Base-by-base conservation (phyloP, 2,113 vertebrate species). In the Dunckerocampus dactyliophorus region DNA sequence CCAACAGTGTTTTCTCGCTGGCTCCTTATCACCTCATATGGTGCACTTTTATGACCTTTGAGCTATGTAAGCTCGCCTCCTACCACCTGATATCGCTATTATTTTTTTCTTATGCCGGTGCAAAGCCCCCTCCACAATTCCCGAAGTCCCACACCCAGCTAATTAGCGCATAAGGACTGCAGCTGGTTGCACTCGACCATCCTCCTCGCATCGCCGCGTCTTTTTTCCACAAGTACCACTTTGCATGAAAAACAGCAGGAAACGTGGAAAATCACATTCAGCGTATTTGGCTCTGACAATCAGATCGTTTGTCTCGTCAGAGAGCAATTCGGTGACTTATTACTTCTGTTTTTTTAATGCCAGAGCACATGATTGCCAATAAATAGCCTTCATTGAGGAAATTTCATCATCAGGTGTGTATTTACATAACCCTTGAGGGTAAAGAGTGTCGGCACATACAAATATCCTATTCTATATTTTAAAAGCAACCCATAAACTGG, bases 171-270 rank as follows among this genome's bases (percentile, higher is more conserved):
- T 31, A 76, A 81, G 64, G 73, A 83, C 77, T 69, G 77, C 89
- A 91, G 90, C 90, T 91, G 90, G 82, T 77, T 80, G 84, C 72
- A 89, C 87, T 89, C 82, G 15, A 83, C 76, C 52, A 72, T 79
- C 67, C 80, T 55, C 66, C 72, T 80, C 82, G 67, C 82, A 52
- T 20, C 49, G 49, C 71, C 21, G 66, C 56, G 80, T 84, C 80
- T 79, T 82, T 65, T 82, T 88, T 87, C 75, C 86, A 86, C 49
- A 63, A 89, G 85, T 50, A 82, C 74, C 83, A 85, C 76, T 89
- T 85, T 73, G 77, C 73, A 85, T 82, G 69, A 71, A 66, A 80
- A 80, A 78, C 74, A 70, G 71, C 82, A 84, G 88, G 85, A 87
- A 86, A 82, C 51, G 56, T 71, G 62, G 72, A 82, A 88, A 53